Conservation (phyloP, 1,140 invertebrate genomes). For the Halesus radiatus region DNA sequence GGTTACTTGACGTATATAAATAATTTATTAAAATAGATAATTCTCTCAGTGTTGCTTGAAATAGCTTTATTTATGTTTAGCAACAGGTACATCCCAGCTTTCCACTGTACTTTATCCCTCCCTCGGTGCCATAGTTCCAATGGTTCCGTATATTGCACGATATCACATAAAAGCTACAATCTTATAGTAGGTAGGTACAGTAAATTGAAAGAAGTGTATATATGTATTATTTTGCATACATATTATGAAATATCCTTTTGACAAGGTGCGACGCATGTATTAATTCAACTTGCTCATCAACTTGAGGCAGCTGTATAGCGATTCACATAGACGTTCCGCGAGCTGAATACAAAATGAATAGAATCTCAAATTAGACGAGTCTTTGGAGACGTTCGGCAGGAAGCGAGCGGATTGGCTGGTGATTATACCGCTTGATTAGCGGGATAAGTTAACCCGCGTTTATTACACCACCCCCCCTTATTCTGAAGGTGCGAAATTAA, state of each 20-base stretch:
- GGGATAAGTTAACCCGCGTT: slow-evolving; percentile 36
- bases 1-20: too few relatives aligned
- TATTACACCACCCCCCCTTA: slow-evolving; percentile 20
- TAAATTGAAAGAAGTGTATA: too few relatives aligned
- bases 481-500: slow-evolving; percentile 28
- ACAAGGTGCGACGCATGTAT: neutral
- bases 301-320: slow-evolving; percentile 5
- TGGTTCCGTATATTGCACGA: too few relatives aligned
- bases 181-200: too few relatives aligned
- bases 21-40: too few relatives aligned
- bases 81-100: too few relatives aligned
- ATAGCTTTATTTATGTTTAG: too few relatives aligned
- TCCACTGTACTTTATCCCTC: too few relatives aligned
- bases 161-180: too few relatives aligned
- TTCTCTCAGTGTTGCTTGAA: too few relatives aligned
- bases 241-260: neutral
- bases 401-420: slow-evolving; percentile 39
- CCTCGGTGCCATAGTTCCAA: too few relatives aligned
- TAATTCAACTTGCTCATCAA: neutral
- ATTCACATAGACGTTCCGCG: slow-evolving; percentile 33
- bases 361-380: slow-evolving; percentile 56
- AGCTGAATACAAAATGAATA: slow-evolving; percentile 56
- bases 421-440: slow-evolving; percentile 57
- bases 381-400: slow-evolving; percentile 49
- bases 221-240: neutral